Evolutionary conservation across 2,113 vertebrate genomes (phyloP).

Genomic region (Hucho hucho): DNA sequence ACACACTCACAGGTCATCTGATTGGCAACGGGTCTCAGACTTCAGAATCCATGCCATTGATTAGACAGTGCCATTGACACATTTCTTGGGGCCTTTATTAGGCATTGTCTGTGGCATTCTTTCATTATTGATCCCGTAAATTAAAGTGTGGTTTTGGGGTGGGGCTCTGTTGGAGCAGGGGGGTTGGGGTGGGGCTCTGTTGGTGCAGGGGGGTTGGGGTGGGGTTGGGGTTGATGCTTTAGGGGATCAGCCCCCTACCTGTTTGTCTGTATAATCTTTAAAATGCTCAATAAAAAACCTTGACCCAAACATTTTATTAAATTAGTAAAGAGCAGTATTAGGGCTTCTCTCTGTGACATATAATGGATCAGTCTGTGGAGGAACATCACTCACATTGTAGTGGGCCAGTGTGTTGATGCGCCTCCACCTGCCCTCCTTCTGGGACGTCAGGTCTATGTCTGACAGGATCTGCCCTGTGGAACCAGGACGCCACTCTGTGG

Average conservation of each 20-base stretch:
- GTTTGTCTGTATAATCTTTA: too few relatives aligned
- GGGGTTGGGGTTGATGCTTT: too few relatives aligned
- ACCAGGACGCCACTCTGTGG: constrained; percentile 93
- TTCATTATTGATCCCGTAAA: constrained; percentile 42
- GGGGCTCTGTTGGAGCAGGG: too few relatives aligned
- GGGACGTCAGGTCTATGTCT: constrained; percentile 94
- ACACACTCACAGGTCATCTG: constrained; percentile 24
- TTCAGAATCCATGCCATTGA: constrained; percentile 53
- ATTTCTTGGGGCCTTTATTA: constrained; percentile 26
- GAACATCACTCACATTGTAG: constrained; percentile 86
- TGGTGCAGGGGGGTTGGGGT: too few relatives aligned
- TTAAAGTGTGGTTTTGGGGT: too few relatives aligned
- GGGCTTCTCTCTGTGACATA: constrained; percentile 30
- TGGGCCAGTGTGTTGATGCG: constrained; percentile 95
- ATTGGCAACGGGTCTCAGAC: constrained; percentile 16
- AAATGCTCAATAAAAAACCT: too few relatives aligned
- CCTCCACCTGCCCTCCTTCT: constrained; percentile 93
- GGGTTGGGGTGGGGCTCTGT: too few relatives aligned
- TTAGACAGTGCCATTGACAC: constrained; percentile 16
- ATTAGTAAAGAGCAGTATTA: constrained; percentile 49
- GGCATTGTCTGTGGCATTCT: constrained; percentile 41
- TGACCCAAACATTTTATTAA: too few relatives aligned
- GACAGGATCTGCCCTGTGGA: constrained; percentile 97
- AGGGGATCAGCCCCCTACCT: too few relatives aligned
- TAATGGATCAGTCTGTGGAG: constrained; percentile 33